Conservation (phyloP, 2,888 invertebrate genomes). For the Anthophora plumipes region DNA sequence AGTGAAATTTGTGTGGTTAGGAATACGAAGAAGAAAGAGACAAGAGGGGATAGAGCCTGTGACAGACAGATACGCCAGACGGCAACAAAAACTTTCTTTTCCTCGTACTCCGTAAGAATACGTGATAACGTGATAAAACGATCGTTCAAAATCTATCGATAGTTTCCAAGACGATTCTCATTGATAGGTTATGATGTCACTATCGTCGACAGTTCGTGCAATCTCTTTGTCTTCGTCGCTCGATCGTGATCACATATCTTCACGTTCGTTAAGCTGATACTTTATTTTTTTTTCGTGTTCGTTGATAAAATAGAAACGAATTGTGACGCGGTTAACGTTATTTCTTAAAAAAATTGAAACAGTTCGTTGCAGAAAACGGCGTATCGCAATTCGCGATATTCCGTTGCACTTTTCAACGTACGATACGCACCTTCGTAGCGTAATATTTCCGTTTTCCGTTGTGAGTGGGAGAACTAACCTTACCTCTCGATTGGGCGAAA, state of each 20-base stretch:
- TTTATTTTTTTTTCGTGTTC: not conserved
- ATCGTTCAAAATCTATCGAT: not conserved
- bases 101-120: not conserved
- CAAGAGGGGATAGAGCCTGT: not conserved
- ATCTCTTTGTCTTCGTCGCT: conserved; percentile 50
- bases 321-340: not conserved
- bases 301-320: conserved; percentile 6
- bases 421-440: conserved; percentile 21
- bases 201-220: conserved; percentile 36
- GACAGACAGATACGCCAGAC: conserved; percentile 25
- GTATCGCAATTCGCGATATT: not conserved
- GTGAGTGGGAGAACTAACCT: conserved; percentile 55
- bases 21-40: not conserved
- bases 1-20: not conserved
- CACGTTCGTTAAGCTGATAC: conserved; percentile 33
- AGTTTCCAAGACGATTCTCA: conserved; percentile 23
- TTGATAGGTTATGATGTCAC: conserved; percentile 60
- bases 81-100: conserved; percentile 30
- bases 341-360: not conserved
- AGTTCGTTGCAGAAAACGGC: no score
- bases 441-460: conserved; percentile 53
- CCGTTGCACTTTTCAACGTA: conserved; percentile 8
- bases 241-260: not conserved
- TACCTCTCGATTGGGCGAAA: conserved; percentile 57
- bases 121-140: not conserved